Evolutionary conservation across 1,140 invertebrate species (phyloP).

Genomic region (Oreohelix idahoensis): DNA sequence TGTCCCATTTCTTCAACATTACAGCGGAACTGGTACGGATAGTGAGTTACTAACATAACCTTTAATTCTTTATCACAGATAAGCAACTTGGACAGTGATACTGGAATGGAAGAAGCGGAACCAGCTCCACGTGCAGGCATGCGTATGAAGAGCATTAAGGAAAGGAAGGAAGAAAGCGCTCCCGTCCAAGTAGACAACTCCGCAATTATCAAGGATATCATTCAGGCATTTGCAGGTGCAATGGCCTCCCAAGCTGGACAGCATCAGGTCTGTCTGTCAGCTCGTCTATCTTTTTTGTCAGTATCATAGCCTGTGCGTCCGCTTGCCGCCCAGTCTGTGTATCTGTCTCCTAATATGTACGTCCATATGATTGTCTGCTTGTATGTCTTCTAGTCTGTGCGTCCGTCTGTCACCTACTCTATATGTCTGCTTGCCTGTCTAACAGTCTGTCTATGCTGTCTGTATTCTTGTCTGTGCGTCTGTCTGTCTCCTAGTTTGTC

Average conservation of each 20-base stretch:
- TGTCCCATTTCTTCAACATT: too few species aligned
- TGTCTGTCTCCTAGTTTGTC: background rate
- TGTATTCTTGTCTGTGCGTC: too few species aligned
- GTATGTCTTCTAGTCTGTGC: background rate
- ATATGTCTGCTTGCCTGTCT: too few species aligned
- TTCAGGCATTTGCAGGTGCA: conserved; percentile 56
- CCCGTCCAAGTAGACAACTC: conserved; percentile 40
- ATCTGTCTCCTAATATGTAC: background rate
- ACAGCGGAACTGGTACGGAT: too few species aligned
- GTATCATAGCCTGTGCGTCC: background rate
- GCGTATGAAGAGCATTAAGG: conserved; percentile 28
- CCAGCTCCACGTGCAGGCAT: conserved; percentile 35
- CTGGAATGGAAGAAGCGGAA: conserved; percentile 14
- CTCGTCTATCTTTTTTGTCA: background rate
- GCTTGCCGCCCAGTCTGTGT: background rate
- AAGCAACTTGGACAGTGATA: conserved; percentile 47
- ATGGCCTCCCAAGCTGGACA: conserved; percentile 40
- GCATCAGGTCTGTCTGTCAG: conserved; percentile 15
- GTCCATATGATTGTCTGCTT: background rate
- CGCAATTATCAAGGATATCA: conserved; percentile 55
- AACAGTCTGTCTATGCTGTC: too few species aligned
- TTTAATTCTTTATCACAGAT: conserved; percentile 45
- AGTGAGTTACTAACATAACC: background rate
- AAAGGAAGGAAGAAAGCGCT: background rate
- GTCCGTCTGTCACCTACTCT: background rate